phyloP scores from a whole-genome alignment of 2,888 invertebrate species.

The Tanaodytes sp. region DNA sequence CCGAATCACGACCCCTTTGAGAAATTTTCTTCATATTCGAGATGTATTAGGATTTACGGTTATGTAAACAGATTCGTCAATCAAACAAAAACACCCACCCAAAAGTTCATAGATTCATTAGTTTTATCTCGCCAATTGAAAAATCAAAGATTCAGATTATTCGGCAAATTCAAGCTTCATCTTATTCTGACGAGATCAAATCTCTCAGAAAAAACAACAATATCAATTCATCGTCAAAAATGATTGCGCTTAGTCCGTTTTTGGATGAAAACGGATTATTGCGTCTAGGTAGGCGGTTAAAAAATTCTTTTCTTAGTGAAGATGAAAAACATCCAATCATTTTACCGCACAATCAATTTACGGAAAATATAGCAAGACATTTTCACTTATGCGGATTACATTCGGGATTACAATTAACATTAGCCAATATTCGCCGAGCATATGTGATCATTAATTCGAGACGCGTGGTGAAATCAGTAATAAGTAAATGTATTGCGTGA shows the following conservation, averaged over 20 bases:
- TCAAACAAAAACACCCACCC: background rate
- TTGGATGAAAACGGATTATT: conserved; percentile 9
- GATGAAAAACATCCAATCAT: conserved; percentile 14
- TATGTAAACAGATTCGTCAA: conserved; percentile 10
- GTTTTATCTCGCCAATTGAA: background rate
- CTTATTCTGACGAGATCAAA: background rate
- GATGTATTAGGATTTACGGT: conserved; percentile 1
- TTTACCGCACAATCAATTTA: background rate
- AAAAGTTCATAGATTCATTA: background rate
- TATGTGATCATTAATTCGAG: conserved; percentile 15
- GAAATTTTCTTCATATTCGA: conserved; percentile 5
- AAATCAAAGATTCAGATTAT: background rate
- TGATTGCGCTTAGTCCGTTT: conserved; percentile 13
- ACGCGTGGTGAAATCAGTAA: background rate
- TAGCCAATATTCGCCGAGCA: background rate
- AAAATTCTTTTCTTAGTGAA: background rate
- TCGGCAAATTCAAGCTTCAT: background rate
- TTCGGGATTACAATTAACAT: conserved; percentile 2
- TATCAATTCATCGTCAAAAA: background rate
- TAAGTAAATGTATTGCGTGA: conserved; percentile 7
- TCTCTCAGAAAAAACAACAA: background rate
- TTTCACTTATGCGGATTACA: conserved; percentile 10
- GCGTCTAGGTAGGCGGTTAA: conserved; percentile 8
- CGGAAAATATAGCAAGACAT: background rate
- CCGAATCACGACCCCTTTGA: background rate